Evolutionary conservation across 2,797 vertebrate genomes (phyloP), one percentile per base, ranked within the genome.

Genomic region (Phaenicophaeus curvirostris): DNA sequence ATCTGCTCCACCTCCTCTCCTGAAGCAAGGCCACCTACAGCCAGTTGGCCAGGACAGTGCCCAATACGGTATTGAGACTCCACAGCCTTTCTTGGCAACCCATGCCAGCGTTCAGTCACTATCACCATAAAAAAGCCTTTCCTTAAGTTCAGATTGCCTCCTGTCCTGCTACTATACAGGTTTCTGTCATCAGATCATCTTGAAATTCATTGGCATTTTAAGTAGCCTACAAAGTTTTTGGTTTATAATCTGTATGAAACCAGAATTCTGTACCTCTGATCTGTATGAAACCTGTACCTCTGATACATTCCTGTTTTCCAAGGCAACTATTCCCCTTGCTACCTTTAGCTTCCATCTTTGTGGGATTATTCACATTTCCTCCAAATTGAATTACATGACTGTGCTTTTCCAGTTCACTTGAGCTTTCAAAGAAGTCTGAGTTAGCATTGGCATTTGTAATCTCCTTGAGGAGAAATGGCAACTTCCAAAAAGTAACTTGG

Each of bases 1-100:
- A 0, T 53, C 17, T 71, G 23, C 11, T 73, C 6, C 31, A 16
- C 15, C 5, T 24, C n/a, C 12, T 1, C 11, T 61, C 30, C n/a
- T 77, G 51, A 51, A 74, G 51, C 51, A 57, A 50, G n/a, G 10
- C 24, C 20, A 31, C n/a, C 33, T 67, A 39, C 9, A 72, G 28
- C 31, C 33, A 21, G 28, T 21, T 72, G 15, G 15, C 17, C 46
- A 48, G 41, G 35, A 31, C 18, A 18, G 13, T 37, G 33, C 44
- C 16, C 33, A 30, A 6, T 6, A 48, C 54, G 17, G 14, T 71
- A 71, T 53, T 54, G 42, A 75, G 48, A 57, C 35, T 37, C 35
- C 15, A 37, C 55, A 54, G 54, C 17, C 59, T 66, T 30, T 25
- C 63, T 75, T 41, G 46, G 19, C 35, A 81, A 11, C 5, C 9